phyloP scores from a whole-genome alignment of 2,888 invertebrate species.

The Busseola fusca region DNA sequence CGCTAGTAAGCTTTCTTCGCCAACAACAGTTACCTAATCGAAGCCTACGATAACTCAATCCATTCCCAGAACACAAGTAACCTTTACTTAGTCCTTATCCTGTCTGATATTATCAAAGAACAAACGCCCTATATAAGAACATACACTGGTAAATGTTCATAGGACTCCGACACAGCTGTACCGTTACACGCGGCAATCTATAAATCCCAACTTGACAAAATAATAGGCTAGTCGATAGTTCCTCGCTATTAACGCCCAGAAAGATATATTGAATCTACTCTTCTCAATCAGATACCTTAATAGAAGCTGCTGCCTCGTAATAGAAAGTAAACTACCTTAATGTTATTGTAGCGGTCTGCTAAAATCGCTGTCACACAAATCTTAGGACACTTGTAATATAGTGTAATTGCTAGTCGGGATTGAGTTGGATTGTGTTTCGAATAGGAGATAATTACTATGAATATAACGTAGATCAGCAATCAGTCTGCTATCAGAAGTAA shows the following conservation, averaged over 20 bases:
- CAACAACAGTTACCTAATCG: conserved; percentile 49
- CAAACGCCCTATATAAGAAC: conserved; percentile 50
- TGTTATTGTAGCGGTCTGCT: conserved; percentile 59
- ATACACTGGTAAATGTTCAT: conserved; percentile 61
- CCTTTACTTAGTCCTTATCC: conserved; percentile 63
- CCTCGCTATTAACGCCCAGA: conserved; percentile 86
- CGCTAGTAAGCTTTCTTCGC: conserved; percentile 29
- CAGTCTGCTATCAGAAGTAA: conserved; percentile 31
- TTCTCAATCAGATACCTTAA: conserved; percentile 88
- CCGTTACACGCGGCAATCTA: conserved; percentile 84
- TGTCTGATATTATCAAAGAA: conserved; percentile 54
- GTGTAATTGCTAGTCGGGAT: conserved; percentile 49
- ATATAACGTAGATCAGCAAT: conserved; percentile 45
- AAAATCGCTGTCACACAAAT: conserved; percentile 59
- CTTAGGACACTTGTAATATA: conserved; percentile 57
- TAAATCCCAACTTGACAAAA: conserved; percentile 88
- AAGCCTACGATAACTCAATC: conserved; percentile 49
- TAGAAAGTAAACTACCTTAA: conserved; percentile 71
- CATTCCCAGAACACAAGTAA: conserved; percentile 54
- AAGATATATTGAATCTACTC: conserved; percentile 87
- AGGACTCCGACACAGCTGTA: conserved; percentile 68
- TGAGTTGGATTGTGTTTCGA: conserved; percentile 50
- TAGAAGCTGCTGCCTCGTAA: conserved; percentile 75
- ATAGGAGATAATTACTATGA: conserved; percentile 33
- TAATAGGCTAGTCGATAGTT: conserved; percentile 86